These are phyloP conservation scores for Dipodomys ordii DNA, from an alignment of 2,113 vertebrate species.

Conservation along the genomic window DNA sequence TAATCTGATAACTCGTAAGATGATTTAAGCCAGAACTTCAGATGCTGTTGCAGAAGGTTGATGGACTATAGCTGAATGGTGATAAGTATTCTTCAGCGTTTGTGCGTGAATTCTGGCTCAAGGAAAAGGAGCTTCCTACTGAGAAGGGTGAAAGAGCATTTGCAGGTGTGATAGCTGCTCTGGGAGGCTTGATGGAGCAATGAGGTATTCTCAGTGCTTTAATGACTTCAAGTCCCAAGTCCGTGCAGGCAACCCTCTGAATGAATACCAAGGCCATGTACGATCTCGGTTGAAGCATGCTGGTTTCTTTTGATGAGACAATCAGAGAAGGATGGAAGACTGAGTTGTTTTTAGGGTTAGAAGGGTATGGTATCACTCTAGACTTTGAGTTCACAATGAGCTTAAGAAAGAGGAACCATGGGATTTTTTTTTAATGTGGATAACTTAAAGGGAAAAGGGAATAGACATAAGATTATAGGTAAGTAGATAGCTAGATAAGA, in stretches of 20 bases:
- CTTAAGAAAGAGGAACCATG: not conserved
- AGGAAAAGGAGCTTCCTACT: not conserved
- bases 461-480: not conserved
- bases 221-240: not conserved
- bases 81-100: not conserved
- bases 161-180: not conserved
- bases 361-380: not conserved
- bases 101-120: not conserved
- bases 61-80: not conserved
- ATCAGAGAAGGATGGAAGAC: not conserved
- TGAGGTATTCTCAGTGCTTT: not conserved
- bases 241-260: too few species aligned
- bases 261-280: too few species aligned
- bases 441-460: not conserved
- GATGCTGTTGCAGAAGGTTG: not conserved
- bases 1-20: not conserved
- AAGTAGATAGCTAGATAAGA: too few species aligned
- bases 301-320: not conserved
- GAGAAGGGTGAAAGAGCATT: not conserved
- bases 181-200: not conserved
- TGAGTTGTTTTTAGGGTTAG: not conserved
- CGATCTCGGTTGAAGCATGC: not conserved
- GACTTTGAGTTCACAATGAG: not conserved
- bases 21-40: not conserved
- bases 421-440: not conserved